A percentile compares a stretch with the other conserved stretches of the same genome.
Evolutionary conservation across 1,140 invertebrate species (phyloP).

Genomic region (Danaus melanippus): DNA sequence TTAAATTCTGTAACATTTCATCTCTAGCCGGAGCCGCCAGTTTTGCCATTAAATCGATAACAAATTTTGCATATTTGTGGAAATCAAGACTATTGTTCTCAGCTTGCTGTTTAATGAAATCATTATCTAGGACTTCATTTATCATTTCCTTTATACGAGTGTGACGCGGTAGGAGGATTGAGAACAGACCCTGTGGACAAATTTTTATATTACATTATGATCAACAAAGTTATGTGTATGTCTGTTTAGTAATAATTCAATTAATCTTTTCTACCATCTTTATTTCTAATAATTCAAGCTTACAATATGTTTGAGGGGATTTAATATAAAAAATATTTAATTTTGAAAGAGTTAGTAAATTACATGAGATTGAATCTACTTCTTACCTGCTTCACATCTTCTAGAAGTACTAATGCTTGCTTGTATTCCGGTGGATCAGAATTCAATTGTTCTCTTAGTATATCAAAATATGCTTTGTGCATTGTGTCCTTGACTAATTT

Average conservation of each 20-base stretch:
- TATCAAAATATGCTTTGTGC: constrained; percentile 95
- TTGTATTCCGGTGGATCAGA: constrained; percentile 88
- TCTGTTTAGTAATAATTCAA: too few relatives aligned
- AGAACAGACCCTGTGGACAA: constrained; percentile 76
- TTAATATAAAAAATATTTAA: too few relatives aligned
- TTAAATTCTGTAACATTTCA: constrained; percentile 81
- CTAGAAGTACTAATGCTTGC: constrained; percentile 86
- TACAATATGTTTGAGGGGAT: too few relatives aligned
- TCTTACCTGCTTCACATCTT: constrained; percentile 87
- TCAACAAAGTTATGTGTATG: too few relatives aligned
- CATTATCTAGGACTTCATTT: constrained; percentile 87
- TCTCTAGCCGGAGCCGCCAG: constrained; percentile 95
- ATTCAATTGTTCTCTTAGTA: constrained; percentile 82
- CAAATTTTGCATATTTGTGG: constrained; percentile 85
- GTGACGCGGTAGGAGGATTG: constrained; percentile 88
- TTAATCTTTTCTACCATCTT: too few relatives aligned
- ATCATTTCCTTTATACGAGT: constrained; percentile 86
- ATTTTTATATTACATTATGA: not conserved
- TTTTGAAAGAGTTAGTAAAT: not conserved
- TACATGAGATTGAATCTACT: not conserved
- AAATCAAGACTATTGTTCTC: constrained; percentile 89
- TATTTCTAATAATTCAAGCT: too few relatives aligned
- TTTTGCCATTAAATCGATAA: constrained; percentile 89
- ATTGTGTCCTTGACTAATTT: constrained; percentile 89
- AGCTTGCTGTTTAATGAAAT: constrained; percentile 91